phyloP scores from a whole-genome alignment of 2,113 vertebrate species.

The Bostrychus sinensis region DNA sequence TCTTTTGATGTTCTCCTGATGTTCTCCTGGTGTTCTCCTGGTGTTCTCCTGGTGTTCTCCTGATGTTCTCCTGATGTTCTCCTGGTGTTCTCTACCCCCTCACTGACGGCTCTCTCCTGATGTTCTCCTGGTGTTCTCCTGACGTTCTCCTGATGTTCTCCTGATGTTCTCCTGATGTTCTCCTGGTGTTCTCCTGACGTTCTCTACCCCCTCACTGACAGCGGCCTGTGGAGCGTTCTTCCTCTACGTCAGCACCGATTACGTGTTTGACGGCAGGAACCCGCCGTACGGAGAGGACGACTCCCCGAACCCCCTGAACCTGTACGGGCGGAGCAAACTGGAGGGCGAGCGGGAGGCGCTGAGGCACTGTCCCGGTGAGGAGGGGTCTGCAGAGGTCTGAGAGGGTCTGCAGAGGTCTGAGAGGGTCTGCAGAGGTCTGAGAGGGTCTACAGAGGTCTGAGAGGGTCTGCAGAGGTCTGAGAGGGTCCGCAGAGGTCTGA shows the following conservation, averaged over 20 bases:
- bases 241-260: slow-evolving; percentile 95
- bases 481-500: too few species aligned
- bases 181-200: neutral
- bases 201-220: neutral
- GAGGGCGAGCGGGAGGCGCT: slow-evolving; percentile 90
- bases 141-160: neutral
- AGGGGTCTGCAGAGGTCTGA: too few species aligned
- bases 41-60: neutral
- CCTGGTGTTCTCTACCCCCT: neutral
- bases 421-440: too few species aligned
- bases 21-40: neutral
- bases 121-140: neutral
- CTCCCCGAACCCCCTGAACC: slow-evolving; percentile 87
- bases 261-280: slow-evolving; percentile 93
- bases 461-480: too few species aligned
- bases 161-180: neutral
- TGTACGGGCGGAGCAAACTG: slow-evolving; percentile 93
- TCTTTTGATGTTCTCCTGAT: neutral
- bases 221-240: slow-evolving; percentile 81
- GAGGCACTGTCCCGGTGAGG: slow-evolving; percentile 87
- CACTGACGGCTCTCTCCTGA: slow-evolving; percentile 28
- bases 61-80: too few species aligned
- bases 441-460: too few species aligned
- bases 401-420: too few species aligned
- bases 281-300: slow-evolving; percentile 94